Evolutionary conservation across 2,797 vertebrate species (phyloP).

Genomic region (Enteromius argenteus): DNA sequence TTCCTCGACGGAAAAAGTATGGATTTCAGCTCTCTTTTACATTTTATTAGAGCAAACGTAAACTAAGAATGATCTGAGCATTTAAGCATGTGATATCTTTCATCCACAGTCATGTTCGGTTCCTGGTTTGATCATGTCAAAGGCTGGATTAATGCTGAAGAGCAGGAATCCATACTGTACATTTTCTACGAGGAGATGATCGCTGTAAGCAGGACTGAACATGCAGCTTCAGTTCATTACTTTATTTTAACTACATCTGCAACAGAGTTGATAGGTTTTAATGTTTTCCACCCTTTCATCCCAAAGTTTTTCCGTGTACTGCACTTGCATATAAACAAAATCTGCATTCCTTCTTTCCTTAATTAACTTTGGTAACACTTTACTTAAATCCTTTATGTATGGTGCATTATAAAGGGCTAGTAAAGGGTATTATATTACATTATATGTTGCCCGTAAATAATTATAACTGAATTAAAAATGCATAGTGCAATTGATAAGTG

Average conservation of each 20-base stretch:
- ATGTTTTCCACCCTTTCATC: neutral
- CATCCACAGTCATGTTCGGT: conserved; percentile 72
- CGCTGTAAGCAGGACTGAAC: conserved; percentile 60
- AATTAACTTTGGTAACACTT: too few species aligned
- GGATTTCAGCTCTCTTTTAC: neutral
- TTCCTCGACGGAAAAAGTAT: conserved; percentile 73
- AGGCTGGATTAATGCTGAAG: conserved; percentile 72
- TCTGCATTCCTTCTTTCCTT: neutral
- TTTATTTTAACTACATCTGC: neutral
- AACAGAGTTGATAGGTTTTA: too few species aligned
- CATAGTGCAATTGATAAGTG: neutral
- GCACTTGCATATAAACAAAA: neutral
- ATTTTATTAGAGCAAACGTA: neutral
- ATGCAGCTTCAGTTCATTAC: neutral
- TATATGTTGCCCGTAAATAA: neutral
- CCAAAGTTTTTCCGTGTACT: neutral
- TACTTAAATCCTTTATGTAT: neutral
- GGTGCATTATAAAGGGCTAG: neutral
- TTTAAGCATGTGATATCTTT: neutral
- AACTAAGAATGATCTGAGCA: neutral
- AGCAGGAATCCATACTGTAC: conserved; percentile 68
- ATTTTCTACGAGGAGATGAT: conserved; percentile 80
- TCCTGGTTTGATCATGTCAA: conserved; percentile 83
- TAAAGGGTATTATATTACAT: neutral
- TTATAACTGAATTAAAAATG: neutral